A percentile compares a stretch with the other conserved stretches of the same genome.
These are phyloP conservation scores for Pseudopipra pipra DNA, from an alignment of 2,113 vertebrate genomes.

Conservation along the genomic window DNA sequence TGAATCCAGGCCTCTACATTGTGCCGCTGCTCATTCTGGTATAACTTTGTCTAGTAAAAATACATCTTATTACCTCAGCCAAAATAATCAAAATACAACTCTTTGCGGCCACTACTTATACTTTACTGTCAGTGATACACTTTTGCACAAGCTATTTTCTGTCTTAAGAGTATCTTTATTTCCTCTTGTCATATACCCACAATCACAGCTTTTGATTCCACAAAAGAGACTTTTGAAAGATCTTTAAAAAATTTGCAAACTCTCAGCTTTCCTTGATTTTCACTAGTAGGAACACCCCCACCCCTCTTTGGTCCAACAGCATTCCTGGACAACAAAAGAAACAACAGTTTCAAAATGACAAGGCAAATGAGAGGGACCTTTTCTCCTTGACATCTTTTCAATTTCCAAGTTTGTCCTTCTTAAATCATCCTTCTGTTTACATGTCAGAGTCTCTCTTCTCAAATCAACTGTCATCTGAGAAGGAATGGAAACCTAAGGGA, in stretches of 20 bases:
- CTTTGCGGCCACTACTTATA: background rate
- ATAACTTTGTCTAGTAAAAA: background rate
- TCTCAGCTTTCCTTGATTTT: background rate
- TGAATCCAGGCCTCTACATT: background rate
- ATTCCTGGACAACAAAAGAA: background rate
- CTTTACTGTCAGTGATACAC: background rate
- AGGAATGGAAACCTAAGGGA: conserved; percentile 33
- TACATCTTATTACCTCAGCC: background rate
- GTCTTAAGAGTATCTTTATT: background rate
- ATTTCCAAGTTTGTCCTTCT: conserved; percentile 5
- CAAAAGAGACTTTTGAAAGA: background rate
- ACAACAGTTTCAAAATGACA: background rate
- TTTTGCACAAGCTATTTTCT: background rate
- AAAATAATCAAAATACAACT: background rate
- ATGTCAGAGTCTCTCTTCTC: background rate
- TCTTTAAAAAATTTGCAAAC: background rate
- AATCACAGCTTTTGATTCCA: background rate
- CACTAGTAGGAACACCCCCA: background rate
- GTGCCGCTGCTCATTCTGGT: background rate
- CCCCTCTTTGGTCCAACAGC: background rate
- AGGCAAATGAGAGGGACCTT: background rate
- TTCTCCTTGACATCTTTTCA: background rate
- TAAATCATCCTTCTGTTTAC: conserved; percentile 22
- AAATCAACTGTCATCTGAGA: conserved; percentile 10
- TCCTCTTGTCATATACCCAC: background rate